Percentiles rank a stretch among this genome's conserved stretches.
phyloP scores from a whole-genome alignment of 2,888 invertebrate species.

The Patella ulyssiponensis region DNA sequence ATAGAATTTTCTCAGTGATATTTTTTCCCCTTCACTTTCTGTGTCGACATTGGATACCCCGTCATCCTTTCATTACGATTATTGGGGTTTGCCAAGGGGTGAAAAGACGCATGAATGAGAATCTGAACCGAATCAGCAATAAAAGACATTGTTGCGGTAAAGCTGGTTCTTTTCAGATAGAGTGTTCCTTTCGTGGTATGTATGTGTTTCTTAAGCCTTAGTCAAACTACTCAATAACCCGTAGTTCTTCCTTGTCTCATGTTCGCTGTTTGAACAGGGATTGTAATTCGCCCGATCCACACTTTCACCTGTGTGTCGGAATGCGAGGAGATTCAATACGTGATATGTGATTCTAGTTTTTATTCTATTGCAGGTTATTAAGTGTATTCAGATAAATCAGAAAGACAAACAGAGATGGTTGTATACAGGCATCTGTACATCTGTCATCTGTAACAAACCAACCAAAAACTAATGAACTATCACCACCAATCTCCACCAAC shows the following conservation, averaged over 20 bases:
- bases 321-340: neutral
- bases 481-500: too few relatives aligned
- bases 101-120: neutral
- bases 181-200: neutral
- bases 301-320: conserved; percentile 12
- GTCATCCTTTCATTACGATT: too few relatives aligned
- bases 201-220: conserved; percentile 4
- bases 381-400: neutral
- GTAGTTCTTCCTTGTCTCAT: neutral
- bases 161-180: neutral
- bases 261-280: neutral
- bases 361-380: conserved; percentile 1
- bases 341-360: conserved; percentile 4
- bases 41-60: too few relatives aligned
- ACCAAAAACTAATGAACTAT: too few relatives aligned
- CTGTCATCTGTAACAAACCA: neutral
- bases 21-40: too few relatives aligned
- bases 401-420: neutral
- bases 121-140: neutral
- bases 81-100: neutral
- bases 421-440: neutral
- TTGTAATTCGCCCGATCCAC: conserved; percentile 5
- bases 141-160: neutral
- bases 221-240: neutral
- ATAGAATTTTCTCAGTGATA: too few relatives aligned